These are phyloP conservation scores for Nymphalis urticae DNA, from an alignment of 2,888 invertebrate species.

Conservation along the genomic window DNA sequence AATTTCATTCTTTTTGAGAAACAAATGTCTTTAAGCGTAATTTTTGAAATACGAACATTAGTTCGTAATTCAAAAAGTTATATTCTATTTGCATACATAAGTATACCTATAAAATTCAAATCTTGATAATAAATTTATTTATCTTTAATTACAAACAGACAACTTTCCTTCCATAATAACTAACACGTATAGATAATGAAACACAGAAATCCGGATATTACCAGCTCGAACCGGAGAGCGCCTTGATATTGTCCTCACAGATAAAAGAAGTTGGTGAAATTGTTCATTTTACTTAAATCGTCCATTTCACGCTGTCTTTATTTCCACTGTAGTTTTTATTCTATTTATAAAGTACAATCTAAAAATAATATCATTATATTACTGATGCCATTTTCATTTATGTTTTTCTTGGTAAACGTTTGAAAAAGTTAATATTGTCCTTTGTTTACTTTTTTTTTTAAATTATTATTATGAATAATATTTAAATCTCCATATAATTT, in stretches of 20 bases:
- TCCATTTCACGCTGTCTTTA: constrained; percentile 32
- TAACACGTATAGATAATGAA: constrained; percentile 45
- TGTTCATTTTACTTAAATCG: constrained; percentile 41
- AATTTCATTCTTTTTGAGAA: no score
- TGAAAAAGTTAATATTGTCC: neutral
- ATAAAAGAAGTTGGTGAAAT: constrained; percentile 47
- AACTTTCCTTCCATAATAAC: neutral
- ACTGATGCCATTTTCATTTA: constrained; percentile 5
- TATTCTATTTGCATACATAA: no score
- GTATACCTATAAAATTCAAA: no score
- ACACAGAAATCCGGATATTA: constrained; percentile 50
- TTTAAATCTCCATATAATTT: no score
- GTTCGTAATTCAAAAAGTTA: no score
- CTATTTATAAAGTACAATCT: constrained; percentile 9
- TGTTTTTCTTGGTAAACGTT: neutral
- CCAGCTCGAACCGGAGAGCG: constrained; percentile 46
- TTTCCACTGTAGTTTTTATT: constrained; percentile 27
- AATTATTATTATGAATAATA: no score
- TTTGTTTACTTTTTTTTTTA: neutral
- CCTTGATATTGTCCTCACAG: constrained; percentile 44
- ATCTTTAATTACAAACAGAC: neutral
- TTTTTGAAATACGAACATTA: no score
- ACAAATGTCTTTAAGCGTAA: no score
- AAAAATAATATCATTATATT: neutral
- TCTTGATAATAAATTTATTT: no score